Conservation (phyloP, 2,113 vertebrate genomes). For the Corythaixoides concolor region DNA sequence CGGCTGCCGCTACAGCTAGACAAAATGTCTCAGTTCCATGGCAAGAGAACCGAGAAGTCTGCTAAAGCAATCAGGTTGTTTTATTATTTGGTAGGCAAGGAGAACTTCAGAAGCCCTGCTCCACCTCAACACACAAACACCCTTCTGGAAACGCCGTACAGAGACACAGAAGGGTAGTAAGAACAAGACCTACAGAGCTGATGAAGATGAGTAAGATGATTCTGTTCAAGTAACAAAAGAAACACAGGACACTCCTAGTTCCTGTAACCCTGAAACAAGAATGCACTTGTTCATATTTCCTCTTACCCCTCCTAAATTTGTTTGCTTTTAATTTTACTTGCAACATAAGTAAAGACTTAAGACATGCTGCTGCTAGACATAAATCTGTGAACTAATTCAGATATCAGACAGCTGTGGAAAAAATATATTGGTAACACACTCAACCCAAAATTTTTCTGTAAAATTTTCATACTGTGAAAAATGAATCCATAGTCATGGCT, state of each 20-base stretch:
- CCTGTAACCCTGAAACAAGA: slow-evolving; percentile 43
- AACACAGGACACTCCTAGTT: slow-evolving; percentile 28
- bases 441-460: background rate
- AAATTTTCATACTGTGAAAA: background rate
- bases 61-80: background rate
- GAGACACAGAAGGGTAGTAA: background rate
- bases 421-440: background rate
- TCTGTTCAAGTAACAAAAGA: background rate
- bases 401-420: background rate
- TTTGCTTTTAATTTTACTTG: slow-evolving; percentile 11
- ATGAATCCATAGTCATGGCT: background rate
- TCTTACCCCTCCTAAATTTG: slow-evolving; percentile 19
- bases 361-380: background rate
- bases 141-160: background rate
- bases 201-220: slow-evolving; percentile 15
- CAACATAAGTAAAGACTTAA: background rate
- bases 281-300: slow-evolving; percentile 31
- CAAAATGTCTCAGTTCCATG: background rate
- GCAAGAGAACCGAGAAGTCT: background rate
- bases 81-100: background rate
- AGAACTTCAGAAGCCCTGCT: background rate
- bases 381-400: background rate
- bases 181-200: background rate
- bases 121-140: background rate
- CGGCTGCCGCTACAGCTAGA: background rate